These are phyloP conservation scores for Otolemur garnettii DNA, from an alignment of 2,113 vertebrate species.

Conservation along the genomic window DNA sequence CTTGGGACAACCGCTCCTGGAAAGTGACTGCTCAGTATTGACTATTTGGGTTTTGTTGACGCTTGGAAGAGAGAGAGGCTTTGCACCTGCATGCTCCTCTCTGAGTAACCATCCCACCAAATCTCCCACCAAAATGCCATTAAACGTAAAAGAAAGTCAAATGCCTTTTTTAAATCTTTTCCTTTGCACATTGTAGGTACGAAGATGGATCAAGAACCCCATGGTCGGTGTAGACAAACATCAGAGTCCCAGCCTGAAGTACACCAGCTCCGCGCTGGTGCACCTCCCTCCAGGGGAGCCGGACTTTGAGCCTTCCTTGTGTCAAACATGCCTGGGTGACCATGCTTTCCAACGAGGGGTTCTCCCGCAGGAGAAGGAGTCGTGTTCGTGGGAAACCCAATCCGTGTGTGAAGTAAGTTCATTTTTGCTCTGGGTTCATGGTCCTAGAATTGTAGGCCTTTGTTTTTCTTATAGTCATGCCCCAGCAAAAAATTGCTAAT, in stretches of 20 bases:
- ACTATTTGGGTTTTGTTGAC: not conserved
- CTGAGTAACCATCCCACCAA: not conserved
- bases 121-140: not conserved
- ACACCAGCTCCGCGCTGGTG: conserved; percentile 88
- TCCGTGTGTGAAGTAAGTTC: conserved; percentile 92
- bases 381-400: conserved; percentile 90
- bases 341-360: conserved; percentile 88
- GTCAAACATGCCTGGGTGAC: conserved; percentile 90
- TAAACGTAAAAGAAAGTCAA: not conserved
- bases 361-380: conserved; percentile 88
- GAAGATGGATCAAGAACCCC: conserved; percentile 96
- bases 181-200: conserved; percentile 88
- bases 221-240: conserved; percentile 94
- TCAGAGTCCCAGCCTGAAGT: conserved; percentile 90
- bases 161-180: not conserved
- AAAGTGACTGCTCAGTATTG: not conserved
- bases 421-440: not conserved
- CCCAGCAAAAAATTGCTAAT: not conserved
- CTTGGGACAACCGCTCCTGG: not conserved
- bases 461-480: not conserved
- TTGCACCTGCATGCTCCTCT: not conserved
- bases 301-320: conserved; percentile 90
- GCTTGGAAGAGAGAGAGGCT: not conserved
- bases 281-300: conserved; percentile 90
- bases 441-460: not conserved